Evolutionary conservation across 2,113 vertebrate species (phyloP), one percentile per base, ranked within the genome.

Genomic region (Bufo bufo): DNA sequence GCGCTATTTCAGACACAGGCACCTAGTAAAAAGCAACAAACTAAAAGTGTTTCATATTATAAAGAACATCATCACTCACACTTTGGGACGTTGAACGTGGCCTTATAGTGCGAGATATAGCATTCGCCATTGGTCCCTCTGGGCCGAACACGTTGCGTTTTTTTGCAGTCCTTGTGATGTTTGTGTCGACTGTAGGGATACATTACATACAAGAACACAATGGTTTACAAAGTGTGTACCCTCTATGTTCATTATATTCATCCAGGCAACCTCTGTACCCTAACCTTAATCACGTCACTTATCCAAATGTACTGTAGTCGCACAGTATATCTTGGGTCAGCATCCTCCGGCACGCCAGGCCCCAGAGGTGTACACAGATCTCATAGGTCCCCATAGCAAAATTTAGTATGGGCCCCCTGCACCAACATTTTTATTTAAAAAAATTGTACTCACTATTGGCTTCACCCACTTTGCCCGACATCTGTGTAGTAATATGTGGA

Each of bases 161-260:
- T 89, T 56, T 11, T 23, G 66, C 65, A 66, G 71, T 82, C 66
- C 54, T 16, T 43, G 16, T 87, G 86, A 65, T 85, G 74, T 79
- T 90, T 89, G 58, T 87, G 89, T 45, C 87, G 91, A 75, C 91
- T 92, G 13, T 7, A 74, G 11, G 58, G 56, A 49, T 69, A 72
- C 45, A 69, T 10, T 5, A 6, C 17, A 23, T 33, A 33, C 4
- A 6, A 77, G n/a, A 54, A 12, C 50, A 56, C n/a, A 78, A 23
- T 6, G 20, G 11, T 54, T 77, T 78, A 54, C 19, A 52, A 54
- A 13, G 12, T 56, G 50, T 78, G 50, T 0, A 6, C 77, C 50
- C 4, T n/a, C 10, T 1, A 12, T 77, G 47, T 11, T 12, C 9
- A 77, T n/a, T 1, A 4, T 9, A 20, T 0, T 52, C 47, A 50